Evolutionary conservation across 2,113 vertebrate genomes (phyloP), one percentile per base, ranked within the genome.

Genomic region (Crotalus horridus): DNA sequence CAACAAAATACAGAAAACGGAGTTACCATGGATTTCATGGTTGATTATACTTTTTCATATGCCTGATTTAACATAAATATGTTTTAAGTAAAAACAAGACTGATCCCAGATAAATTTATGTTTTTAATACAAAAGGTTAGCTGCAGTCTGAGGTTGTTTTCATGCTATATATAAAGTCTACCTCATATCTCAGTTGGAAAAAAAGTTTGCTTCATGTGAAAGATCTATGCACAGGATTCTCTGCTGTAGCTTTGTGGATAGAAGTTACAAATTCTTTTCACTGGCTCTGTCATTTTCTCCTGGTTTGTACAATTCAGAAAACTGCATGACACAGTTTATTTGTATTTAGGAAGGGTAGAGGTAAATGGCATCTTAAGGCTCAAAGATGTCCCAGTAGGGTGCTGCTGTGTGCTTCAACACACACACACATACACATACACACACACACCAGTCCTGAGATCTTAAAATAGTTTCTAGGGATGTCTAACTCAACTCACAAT

Each of bases 151-250:
- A 95, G 33, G 51, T 91, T 92, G 91, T 92, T 59, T 96, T 96
- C 97, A 97, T 97, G 98, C 97, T 98, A 98, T 97, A 95, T 93
- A 97, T 95, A 95, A 97, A 97, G 97, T 97, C 98, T 98, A 98
- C 98, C 98, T 98, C 98, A 97, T 94, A 96, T 96, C 97, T 98
- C 97, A 97, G 97, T 97, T 97, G 94, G 97, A 23, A 6, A 39
- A 55, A n/a, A 33, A 89, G 56, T 43, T 33, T 39, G 11, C n/a
- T 58, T 39, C 86, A 96, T 95, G 97, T 97, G 97, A 97, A 96
- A 96, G 96, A 97, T 97, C 97, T 98, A 98, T 98, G 98, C 98
- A 98, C 96, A 97, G 96, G 33, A 39, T 58, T 56, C 43, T 46
- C 97, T 97, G 94, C 96, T 95, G 96, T 93, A 93, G 94, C 97